Conservation (phyloP, 2,113 vertebrate species). For the Saguinus imperator region DNA sequence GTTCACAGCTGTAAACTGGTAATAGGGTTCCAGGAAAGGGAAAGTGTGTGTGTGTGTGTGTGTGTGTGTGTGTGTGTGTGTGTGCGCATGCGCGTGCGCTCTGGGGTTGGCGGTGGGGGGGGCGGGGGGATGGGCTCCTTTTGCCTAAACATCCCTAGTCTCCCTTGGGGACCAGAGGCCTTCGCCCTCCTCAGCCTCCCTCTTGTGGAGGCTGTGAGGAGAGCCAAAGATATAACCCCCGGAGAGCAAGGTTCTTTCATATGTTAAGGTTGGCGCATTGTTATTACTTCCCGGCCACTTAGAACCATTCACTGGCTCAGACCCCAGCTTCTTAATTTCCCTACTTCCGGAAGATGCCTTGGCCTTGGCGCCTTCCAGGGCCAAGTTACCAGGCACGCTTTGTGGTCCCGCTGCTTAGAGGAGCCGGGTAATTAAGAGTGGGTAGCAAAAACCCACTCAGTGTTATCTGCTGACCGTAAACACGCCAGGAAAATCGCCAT, state of each 20-base stretch:
- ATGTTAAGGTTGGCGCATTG: constrained; percentile 3
- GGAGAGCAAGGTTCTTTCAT: background rate
- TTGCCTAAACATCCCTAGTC: background rate
- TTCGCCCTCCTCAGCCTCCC: background rate
- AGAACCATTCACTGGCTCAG: accelerated
- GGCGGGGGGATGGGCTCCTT: background rate
- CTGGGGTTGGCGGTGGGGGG: background rate
- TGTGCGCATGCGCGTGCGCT: accelerated
- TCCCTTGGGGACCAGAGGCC: background rate
- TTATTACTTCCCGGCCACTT: background rate
- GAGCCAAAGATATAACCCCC: background rate
- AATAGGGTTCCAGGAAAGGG: background rate
- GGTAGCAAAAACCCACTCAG: background rate
- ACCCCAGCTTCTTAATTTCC: background rate
- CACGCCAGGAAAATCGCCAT: background rate
- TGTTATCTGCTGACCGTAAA: background rate
- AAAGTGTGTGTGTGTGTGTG: background rate
- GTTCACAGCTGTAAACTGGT: background rate
- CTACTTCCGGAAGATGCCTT: background rate
- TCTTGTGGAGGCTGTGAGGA: background rate
- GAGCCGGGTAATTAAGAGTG: background rate
- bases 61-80: background rate
- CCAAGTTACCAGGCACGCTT: background rate
- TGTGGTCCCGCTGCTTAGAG: background rate
- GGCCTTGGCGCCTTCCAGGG: background rate